phyloP scores from a whole-genome alignment of 2,113 vertebrate species.

The Brachionichthys hirsutus region DNA sequence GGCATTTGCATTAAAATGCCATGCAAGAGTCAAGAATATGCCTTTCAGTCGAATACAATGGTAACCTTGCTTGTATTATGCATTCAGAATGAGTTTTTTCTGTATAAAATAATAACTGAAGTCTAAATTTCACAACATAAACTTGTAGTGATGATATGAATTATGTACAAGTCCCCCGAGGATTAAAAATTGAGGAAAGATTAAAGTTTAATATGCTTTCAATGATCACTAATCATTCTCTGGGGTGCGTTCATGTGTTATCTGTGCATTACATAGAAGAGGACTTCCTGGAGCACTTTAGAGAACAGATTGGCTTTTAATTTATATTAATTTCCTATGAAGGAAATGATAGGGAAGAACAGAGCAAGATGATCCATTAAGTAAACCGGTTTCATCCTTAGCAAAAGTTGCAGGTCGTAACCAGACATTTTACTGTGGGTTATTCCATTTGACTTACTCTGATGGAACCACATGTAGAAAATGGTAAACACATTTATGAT shows the following conservation, averaged over 20 bases:
- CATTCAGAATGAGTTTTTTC: background rate
- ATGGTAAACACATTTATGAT: background rate
- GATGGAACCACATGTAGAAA: background rate
- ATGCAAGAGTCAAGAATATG: background rate
- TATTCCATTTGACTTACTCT: background rate
- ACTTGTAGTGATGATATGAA: background rate
- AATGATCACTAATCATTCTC: conserved; percentile 18
- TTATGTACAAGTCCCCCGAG: background rate
- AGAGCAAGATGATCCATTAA: background rate
- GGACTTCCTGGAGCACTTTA: background rate
- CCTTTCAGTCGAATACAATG: conserved; percentile 8
- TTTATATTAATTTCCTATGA: conserved; percentile 2
- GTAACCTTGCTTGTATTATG: background rate
- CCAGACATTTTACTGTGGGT: background rate
- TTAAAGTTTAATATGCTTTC: conserved; percentile 14
- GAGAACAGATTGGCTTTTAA: conserved; percentile 12
- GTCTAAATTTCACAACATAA: background rate
- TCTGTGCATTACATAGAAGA: conserved; percentile 5
- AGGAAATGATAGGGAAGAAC: conserved; percentile 2
- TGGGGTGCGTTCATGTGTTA: conserved; percentile 1
- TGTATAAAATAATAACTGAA: conserved; percentile 6
- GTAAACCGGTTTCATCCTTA: background rate
- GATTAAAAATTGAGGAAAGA: conserved; percentile 1
- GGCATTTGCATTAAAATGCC: conserved; percentile 19
- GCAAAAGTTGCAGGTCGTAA: background rate